Conservation (phyloP, 2,113 vertebrate genomes). For the Amphiprion percula region DNA sequence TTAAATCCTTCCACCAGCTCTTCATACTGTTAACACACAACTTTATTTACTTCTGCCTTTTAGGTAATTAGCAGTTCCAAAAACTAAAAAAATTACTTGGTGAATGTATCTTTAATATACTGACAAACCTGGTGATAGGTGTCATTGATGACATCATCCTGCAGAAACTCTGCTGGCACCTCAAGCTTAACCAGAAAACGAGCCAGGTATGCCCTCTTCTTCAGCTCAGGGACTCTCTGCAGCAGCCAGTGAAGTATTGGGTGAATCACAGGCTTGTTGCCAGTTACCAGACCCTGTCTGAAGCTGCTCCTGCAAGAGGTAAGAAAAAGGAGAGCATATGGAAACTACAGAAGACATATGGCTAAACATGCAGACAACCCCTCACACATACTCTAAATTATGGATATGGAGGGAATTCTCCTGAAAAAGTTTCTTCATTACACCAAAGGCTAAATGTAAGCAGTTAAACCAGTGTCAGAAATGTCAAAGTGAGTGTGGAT, state of each 20-base stretch:
- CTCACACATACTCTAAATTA: too few relatives aligned
- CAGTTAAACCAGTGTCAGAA: too few relatives aligned
- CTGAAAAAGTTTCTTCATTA: too few relatives aligned
- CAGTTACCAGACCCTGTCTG: slow-evolving; percentile 93
- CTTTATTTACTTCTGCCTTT: not conserved
- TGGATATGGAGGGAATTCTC: too few relatives aligned
- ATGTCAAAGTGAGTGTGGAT: too few relatives aligned
- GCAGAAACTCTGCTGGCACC: slow-evolving; percentile 93
- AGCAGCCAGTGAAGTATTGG: slow-evolving; percentile 96
- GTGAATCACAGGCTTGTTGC: slow-evolving; percentile 94
- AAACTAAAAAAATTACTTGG: not conserved
- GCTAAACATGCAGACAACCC: not conserved
- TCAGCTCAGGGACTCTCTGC: slow-evolving; percentile 91
- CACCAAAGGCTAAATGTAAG: too few relatives aligned
- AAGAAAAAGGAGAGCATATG: not conserved
- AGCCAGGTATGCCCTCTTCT: slow-evolving; percentile 96
- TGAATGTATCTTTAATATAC: not conserved
- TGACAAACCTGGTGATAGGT: slow-evolving; percentile 91
- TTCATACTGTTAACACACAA: slow-evolving; percentile 89
- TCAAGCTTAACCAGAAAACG: slow-evolving; percentile 94
- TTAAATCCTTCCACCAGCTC: slow-evolving; percentile 97
- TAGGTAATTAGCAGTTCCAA: not conserved
- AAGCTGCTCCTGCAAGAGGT: slow-evolving; percentile 88
- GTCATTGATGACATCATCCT: slow-evolving; percentile 93
- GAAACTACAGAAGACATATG: not conserved